phyloP scores from a whole-genome alignment of 1,140 invertebrate genomes.

The Pemphigus obesinymphae region DNA sequence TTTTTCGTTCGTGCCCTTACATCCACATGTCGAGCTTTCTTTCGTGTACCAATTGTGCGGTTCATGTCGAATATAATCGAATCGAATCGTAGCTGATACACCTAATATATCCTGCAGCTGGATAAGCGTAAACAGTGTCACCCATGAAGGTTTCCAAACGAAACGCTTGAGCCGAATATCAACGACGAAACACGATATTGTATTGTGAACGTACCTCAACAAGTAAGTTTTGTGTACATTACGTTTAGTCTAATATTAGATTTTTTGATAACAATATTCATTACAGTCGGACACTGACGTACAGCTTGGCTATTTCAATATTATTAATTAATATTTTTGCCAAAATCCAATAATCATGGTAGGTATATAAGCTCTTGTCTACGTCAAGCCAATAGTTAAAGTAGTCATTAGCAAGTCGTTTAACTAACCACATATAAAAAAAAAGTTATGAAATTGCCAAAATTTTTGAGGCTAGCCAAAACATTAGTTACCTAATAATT shows the following conservation, averaged over 20 bases:
- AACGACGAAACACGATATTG: background rate
- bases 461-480: background rate
- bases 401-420: background rate
- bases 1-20: background rate
- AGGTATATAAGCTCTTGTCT: background rate
- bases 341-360: background rate
- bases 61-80: background rate
- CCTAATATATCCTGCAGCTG: too few relatives aligned
- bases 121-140: background rate
- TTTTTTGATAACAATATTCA: background rate
- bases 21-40: background rate
- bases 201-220: background rate
- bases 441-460: background rate
- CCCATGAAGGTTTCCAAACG: background rate
- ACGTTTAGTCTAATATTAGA: slow-evolving; percentile 7
- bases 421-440: background rate
- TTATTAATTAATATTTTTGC: slow-evolving; percentile 12
- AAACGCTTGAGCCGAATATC: background rate
- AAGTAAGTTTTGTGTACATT: slow-evolving; percentile 2
- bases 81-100: background rate
- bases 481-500: background rate
- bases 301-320: background rate
- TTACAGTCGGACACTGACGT: background rate
- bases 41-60: background rate
- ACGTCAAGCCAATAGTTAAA: background rate